Evolutionary conservation across 2,797 vertebrate species (phyloP), one percentile per base, ranked within the genome.

Genomic region (Aphelocoma californica): DNA sequence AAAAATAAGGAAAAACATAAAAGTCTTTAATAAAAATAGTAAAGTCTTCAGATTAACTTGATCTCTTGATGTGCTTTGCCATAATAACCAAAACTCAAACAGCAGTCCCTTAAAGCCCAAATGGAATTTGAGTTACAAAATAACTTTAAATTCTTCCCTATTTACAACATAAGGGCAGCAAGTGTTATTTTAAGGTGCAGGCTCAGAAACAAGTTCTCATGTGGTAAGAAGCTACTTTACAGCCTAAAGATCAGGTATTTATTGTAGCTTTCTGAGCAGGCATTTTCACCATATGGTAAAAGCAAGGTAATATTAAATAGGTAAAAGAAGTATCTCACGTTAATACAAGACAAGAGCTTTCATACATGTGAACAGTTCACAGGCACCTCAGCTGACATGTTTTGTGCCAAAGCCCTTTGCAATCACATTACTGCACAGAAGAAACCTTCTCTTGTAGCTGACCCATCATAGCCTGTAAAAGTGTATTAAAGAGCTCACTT

Each of bases 11-110:
- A 62, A 90, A 77, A 81, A 56, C 40, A 60, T 20, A 8, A 44
- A 85, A 64, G 45, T 31, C 44, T 95, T 95, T 78, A 96, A 93
- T 92, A 95, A 92, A 95, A 92, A 92, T 70, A 95, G 5, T 75
- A 2, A 67, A 79, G n/a, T 77, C 36, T 95, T 94, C 61, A 69
- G 21, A 50, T 73, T 34, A 48, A 72, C 48, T 60, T 36, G 53
- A 75, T 60, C 13, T 94, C 45, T 54, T 62, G 28, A 71, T 75
- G 73, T 91, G 53, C 53, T 88, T 89, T 64, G 47, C 40, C 88
- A 42, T 25, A 72, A 66, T 26, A 74, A 48, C 36, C 16, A 83
- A 42, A 73, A 82, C 60, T 9, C 16, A 75, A 85, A 67, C 50
- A 69, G 72, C 70, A 84, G 14, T 61, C 25, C 57, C 48, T 92